Percentiles rank a stretch among this genome's conserved stretches.
Conservation (phyloP, 2,113 vertebrate species). For the Galeopterus variegatus region DNA sequence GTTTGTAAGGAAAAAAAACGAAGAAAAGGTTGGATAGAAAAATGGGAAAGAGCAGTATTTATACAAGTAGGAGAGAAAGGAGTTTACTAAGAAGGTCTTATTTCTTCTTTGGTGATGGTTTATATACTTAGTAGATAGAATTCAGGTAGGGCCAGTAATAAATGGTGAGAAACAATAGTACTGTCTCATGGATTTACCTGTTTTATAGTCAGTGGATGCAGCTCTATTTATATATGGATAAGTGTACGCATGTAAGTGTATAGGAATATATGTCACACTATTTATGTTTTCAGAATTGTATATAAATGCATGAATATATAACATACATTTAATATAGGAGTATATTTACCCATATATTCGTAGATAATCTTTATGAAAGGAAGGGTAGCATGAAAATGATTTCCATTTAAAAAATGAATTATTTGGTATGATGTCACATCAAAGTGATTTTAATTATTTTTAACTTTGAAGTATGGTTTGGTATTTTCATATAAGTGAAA, state of each 20-base stretch:
- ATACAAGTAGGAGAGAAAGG: neutral
- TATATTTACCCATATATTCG: neutral
- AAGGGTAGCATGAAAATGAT: neutral
- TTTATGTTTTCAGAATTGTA: neutral
- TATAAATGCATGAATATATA: neutral
- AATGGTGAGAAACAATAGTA: neutral
- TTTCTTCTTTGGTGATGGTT: neutral
- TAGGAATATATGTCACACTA: neutral
- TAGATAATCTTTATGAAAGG: neutral
- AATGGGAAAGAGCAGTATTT: neutral
- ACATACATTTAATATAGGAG: neutral
- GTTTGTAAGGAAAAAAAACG: neutral
- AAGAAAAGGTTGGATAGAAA: neutral
- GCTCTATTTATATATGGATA: neutral
- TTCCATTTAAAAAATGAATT: constrained; percentile 3
- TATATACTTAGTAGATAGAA: neutral
- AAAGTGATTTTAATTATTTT: neutral
- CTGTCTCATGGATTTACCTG: neutral
- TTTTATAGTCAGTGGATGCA: neutral
- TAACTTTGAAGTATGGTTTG: neutral
- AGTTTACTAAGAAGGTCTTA: neutral
- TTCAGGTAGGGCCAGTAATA: neutral
- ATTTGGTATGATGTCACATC: neutral
- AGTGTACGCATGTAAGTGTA: neutral
- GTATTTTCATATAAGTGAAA: neutral